These are phyloP conservation scores for Hemicordylus capensis DNA, from an alignment of 2,113 vertebrate species.

Conservation along the genomic window DNA sequence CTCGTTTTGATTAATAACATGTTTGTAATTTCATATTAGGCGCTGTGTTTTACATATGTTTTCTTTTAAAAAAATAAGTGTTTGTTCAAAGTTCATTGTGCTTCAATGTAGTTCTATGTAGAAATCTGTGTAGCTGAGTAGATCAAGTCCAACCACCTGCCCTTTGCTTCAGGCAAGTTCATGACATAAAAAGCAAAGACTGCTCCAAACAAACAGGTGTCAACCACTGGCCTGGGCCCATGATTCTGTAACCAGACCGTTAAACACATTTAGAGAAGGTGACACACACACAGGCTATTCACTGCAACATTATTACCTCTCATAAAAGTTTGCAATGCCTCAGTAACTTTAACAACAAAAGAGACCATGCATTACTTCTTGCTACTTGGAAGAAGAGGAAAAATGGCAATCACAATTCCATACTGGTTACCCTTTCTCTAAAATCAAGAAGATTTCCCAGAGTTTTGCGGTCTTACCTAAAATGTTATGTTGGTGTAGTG, in stretches of 20 bases:
- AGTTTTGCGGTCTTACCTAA: background rate
- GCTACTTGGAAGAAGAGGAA: background rate
- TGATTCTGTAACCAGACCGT: background rate
- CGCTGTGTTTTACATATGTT: background rate
- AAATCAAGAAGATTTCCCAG: background rate
- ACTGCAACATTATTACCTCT: background rate
- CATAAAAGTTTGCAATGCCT: background rate
- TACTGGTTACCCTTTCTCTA: background rate
- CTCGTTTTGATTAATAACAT: background rate
- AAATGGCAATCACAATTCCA: background rate
- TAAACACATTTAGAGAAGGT: constrained; percentile 7
- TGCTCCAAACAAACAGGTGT: background rate
- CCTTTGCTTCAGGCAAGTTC: background rate
- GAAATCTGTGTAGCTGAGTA: background rate
- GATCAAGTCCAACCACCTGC: background rate
- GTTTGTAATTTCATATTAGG: background rate
- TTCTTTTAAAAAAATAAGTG: no score
- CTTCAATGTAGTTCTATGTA: background rate
- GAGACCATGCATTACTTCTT: background rate
- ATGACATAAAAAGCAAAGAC: background rate
- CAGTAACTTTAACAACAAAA: background rate
- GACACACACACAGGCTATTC: background rate
- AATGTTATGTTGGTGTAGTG: background rate
- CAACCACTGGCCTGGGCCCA: background rate
- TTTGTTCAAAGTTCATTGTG: background rate